Conservation (phyloP, 2,797 vertebrate species). For the Falco concolor region DNA sequence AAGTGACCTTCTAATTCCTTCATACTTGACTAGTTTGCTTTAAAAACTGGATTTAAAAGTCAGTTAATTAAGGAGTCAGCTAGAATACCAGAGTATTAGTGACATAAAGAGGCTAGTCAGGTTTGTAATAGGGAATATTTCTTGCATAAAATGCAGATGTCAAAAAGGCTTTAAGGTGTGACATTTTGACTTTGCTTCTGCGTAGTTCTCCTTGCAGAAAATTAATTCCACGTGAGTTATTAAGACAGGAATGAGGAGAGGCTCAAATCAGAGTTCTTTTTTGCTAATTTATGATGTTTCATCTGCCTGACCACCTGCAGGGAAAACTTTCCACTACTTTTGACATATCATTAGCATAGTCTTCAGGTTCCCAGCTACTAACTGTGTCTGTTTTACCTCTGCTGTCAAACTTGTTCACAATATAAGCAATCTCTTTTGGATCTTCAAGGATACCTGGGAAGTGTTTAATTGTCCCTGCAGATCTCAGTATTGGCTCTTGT, state of each 20-base stretch:
- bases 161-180: not conserved
- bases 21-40: not conserved
- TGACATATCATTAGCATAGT: conserved; percentile 28
- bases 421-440: not conserved
- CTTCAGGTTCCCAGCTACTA: not conserved
- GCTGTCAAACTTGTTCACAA: conserved; percentile 21
- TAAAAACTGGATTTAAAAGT: not conserved
- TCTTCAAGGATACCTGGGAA: not conserved
- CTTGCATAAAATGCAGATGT: not conserved
- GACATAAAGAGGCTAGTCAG: not conserved
- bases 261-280: not conserved
- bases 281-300: conserved; percentile 5
- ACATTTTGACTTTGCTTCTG: not conserved
- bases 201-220: not conserved
- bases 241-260: not conserved
- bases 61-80: not conserved
- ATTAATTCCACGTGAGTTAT: not conserved
- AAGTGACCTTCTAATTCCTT: not conserved
- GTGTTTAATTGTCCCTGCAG: not conserved
- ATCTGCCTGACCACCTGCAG: not conserved
- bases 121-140: not conserved
- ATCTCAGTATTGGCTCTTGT: not conserved
- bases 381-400: conserved; percentile 19
- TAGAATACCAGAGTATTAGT: not conserved
- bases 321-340: conserved; percentile 8